Percentiles rank a stretch among this genome's conserved stretches.
Conservation (phyloP, 2,888 invertebrate species). For the Orchesella flavescens region DNA sequence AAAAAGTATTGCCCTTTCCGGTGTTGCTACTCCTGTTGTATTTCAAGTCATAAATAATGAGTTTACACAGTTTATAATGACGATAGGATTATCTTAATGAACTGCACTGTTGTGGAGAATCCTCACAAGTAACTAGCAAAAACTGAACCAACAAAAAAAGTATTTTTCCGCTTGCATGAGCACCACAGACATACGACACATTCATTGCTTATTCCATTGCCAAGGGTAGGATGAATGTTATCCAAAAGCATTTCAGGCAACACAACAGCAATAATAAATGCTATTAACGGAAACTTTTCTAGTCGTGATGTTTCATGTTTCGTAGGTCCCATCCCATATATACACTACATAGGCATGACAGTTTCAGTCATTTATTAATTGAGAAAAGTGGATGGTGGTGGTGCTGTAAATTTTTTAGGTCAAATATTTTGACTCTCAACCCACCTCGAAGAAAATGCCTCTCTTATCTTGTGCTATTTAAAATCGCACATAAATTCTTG, state of each 20-base stretch:
- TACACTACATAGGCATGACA: background rate
- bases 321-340: background rate
- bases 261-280: slow-evolving; percentile 2
- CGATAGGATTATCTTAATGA: slow-evolving; percentile 56
- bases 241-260: slow-evolving; percentile 12
- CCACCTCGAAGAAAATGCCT: slow-evolving; percentile 10
- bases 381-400: slow-evolving; percentile 15
- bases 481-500: too few species aligned
- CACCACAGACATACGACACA: slow-evolving; percentile 10
- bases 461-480: too few species aligned
- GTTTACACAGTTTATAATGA: slow-evolving; percentile 37
- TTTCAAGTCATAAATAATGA: slow-evolving; percentile 52
- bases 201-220: background rate
- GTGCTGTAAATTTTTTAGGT: slow-evolving; percentile 47
- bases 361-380: slow-evolving; percentile 22
- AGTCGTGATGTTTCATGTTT: background rate
- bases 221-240: slow-evolving; percentile 26
- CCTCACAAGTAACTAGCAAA: slow-evolving; percentile 33
- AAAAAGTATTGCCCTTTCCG: slow-evolving; percentile 11
- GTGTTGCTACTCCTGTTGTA: slow-evolving; percentile 16
- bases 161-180: slow-evolving; percentile 32
- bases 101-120: slow-evolving; percentile 30
- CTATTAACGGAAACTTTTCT: background rate
- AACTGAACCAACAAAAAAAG: slow-evolving; percentile 19
- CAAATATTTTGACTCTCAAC: slow-evolving; percentile 50